Percentiles rank a stretch among this genome's conserved stretches.
Evolutionary conservation across 1,140 invertebrate genomes (phyloP).

Genomic region (Neelides sp.): DNA sequence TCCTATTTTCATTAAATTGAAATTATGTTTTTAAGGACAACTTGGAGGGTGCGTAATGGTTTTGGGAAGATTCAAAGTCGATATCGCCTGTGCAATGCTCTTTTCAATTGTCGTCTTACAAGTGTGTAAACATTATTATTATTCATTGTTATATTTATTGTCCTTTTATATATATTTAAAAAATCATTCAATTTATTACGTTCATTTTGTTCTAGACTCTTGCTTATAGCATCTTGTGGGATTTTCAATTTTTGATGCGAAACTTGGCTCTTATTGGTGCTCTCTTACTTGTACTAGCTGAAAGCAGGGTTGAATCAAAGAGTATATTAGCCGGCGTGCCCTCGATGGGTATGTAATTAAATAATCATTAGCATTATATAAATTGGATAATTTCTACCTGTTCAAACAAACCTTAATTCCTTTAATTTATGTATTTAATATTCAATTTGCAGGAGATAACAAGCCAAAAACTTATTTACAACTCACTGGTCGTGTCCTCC

Average conservation of each 20-base stretch:
- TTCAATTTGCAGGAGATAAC: constrained; percentile 59
- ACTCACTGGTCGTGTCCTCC: constrained; percentile 80
- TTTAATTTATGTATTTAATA: background rate
- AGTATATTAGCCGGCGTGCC: constrained; percentile 97
- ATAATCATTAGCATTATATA: background rate
- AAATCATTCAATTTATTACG: constrained; percentile 6
- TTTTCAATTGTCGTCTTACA: constrained; percentile 94
- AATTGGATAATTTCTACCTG: no score
- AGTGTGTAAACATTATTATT: constrained; percentile 41
- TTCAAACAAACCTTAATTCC: no score
- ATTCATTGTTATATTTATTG: background rate
- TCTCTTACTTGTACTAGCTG: constrained; percentile 82
- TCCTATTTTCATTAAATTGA: no score
- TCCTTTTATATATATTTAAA: background rate
- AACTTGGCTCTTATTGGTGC: constrained; percentile 94
- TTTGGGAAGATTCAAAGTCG: constrained; percentile 79
- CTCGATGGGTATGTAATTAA: constrained; percentile 50
- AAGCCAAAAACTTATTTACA: constrained; percentile 96
- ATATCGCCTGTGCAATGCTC: constrained; percentile 82
- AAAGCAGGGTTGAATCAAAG: constrained; percentile 78
- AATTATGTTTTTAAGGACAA: constrained; percentile 49
- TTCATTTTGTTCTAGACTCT: constrained; percentile 64
- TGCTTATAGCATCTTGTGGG: constrained; percentile 97
- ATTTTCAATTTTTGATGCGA: constrained; percentile 87
- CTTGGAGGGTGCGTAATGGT: constrained; percentile 92